Percentiles rank a stretch among this genome's conserved stretches.
phyloP scores from a whole-genome alignment of 2,888 invertebrate genomes.

The Plemyria rubiginata region DNA sequence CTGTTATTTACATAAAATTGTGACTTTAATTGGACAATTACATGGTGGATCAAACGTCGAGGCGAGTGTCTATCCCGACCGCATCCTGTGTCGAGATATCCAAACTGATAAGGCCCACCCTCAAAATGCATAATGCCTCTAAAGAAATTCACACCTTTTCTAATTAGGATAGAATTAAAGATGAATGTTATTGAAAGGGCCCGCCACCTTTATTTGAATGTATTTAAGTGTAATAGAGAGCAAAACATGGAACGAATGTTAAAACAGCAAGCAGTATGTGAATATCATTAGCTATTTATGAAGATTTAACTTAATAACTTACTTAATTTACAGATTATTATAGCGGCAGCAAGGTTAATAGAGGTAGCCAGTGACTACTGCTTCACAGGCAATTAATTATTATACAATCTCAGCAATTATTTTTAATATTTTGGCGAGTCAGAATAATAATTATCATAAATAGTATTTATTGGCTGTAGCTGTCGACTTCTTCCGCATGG shows the following conservation, averaged over 20 bases:
- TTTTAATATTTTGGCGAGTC: slow-evolving; percentile 24
- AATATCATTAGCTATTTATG: not conserved
- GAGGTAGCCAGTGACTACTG: slow-evolving; percentile 17
- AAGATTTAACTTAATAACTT: slow-evolving; percentile 15
- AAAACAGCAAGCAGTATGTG: slow-evolving; percentile 4
- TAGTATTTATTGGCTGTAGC: slow-evolving; percentile 10
- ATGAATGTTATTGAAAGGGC: slow-evolving; percentile 72
- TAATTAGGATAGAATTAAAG: slow-evolving; percentile 78
- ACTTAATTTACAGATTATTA: slow-evolving; percentile 20
- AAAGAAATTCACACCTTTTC: slow-evolving; percentile 81
- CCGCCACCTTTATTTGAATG: slow-evolving; percentile 51
- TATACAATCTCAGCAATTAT: slow-evolving; percentile 13
- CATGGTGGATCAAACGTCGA: slow-evolving; percentile 65
- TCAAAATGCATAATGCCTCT: slow-evolving; percentile 67
- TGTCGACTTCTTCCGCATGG: not conserved
- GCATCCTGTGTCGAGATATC: slow-evolving; percentile 74
- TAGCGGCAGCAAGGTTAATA: slow-evolving; percentile 21
- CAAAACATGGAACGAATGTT: not conserved
- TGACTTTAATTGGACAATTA: slow-evolving; percentile 82
- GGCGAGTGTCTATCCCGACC: slow-evolving; percentile 67
- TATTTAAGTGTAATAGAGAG: slow-evolving; percentile 10
- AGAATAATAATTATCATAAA: slow-evolving; percentile 27
- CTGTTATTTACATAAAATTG: slow-evolving; percentile 75
- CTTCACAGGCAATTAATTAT: slow-evolving; percentile 23
- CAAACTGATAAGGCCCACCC: slow-evolving; percentile 75